Base-by-base conservation (phyloP, 2,888 invertebrate species). In the Ferrisia virgata region DNA sequence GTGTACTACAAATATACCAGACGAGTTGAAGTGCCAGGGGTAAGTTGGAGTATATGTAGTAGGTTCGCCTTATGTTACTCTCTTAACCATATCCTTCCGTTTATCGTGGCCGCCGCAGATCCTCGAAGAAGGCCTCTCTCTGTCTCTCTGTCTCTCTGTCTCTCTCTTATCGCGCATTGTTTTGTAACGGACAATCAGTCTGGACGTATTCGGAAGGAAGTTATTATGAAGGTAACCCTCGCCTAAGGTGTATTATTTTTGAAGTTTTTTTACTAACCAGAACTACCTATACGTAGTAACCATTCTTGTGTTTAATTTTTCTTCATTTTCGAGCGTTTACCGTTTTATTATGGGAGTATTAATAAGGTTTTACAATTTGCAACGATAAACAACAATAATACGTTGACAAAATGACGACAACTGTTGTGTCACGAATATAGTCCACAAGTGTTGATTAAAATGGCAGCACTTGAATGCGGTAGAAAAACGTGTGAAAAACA, bases 1-100 rank as follows among this genome's bases (percentile, higher is more conserved):
- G n/a, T n/a, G n/a, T n/a, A n/a, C n/a, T n/a, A n/a, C n/a, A n/a
- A n/a, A n/a, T n/a, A n/a, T n/a, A n/a, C n/a, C n/a, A n/a, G n/a
- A n/a, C n/a, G n/a, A n/a, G n/a, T n/a, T n/a, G n/a, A n/a, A n/a
- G n/a, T n/a, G n/a, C n/a, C n/a, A n/a, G n/a, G n/a, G n/a, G 69
- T 1, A 15, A 31, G 31, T 9, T 11, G n/a, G 33, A 72, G 13
- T 15, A 25, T 11, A 11, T 58, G 36, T 6, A 11, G 0, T 39
- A 69, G 33, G 64, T 36, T 22, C 72, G 47, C 83, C 83, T 83
- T 83, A 69, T 83, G 83, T 83, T 72, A n/a, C 18, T 31, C 31
- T 28, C n/a, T 13, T 83, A 76, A 18, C 40, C 9, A 39, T 82
- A 82, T 83, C 83, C 83, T 83, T 83, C 83, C 83, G 83, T 76